Evolutionary conservation across 1,140 invertebrate species (phyloP), one percentile per base, ranked within the genome.

Genomic region (Calliopsis andreniformis): DNA sequence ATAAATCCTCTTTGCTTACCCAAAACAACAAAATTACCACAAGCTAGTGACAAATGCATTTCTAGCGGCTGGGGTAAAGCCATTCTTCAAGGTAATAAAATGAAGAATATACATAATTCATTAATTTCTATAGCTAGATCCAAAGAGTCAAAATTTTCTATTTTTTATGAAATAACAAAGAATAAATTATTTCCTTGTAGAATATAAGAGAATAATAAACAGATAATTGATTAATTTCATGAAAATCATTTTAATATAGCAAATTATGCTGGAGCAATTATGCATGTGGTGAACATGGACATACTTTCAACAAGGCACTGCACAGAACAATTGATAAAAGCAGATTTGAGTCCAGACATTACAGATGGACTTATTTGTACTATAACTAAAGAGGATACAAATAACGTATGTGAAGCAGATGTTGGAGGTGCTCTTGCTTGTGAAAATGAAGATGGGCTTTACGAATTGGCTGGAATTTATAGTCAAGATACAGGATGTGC

Each of bases 1-100:
- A 94, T 97, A 56, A 94, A 95, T 70, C 94, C 94, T 0, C 94
- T 97, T 18, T 97, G 97, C 86, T 89, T 97, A 20, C 62, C 92
- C 92, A 45, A 89, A 67, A 90, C 86, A 77, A 86, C 88, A 70
- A 87, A 90, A 94, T 96, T 5, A 94, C 95, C 5, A 96, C 96
- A 58, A n/a, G n/a, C n/a, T n/a, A n/a, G n/a, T n/a, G n/a, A n/a
- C n/a, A n/a, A n/a, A n/a, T n/a, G n/a, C n/a, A n/a, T n/a, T n/a
- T n/a, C n/a, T n/a, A n/a, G n/a, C n/a, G 96, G 96, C 61, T 97
- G 96, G 96, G 96, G 96, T 67, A 96, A 97, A 88, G 93, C 94
- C 76, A 94, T 96, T 28, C 87, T 97, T 20, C 94, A 95, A 94
- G 94, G 96, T 96, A 93, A 51, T 30, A 4, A 12, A 39, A 51